Evolutionary conservation across 92 coral and sea anemone species (phyloP).

Genomic region (Zoanthus sansibaricus): DNA sequence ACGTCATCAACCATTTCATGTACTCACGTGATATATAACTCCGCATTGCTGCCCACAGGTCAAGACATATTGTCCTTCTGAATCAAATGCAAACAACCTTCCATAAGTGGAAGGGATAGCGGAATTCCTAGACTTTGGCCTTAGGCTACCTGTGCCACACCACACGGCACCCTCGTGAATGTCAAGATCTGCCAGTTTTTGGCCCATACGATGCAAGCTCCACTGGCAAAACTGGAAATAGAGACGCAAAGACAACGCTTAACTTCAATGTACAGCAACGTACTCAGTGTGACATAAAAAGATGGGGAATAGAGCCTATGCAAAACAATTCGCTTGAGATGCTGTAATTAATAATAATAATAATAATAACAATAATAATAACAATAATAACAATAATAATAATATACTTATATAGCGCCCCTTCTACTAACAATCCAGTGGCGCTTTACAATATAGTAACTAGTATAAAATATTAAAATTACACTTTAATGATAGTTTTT

Average conservation of each 20-base stretch:
- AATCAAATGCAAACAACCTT: constrained; percentile 92
- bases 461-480: too few relatives aligned
- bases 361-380: too few relatives aligned
- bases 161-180: constrained; percentile 93
- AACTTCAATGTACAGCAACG: too few relatives aligned
- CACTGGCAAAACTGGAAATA: constrained; percentile 83
- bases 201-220: constrained; percentile 97
- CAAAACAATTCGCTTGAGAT: too few relatives aligned
- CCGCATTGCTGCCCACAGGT: constrained; percentile 91
- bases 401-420: too few relatives aligned
- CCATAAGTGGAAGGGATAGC: constrained; percentile 76
- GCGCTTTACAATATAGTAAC: too few relatives aligned
- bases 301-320: too few relatives aligned
- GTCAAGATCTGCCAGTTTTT: constrained; percentile 81
- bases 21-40: constrained; percentile 84
- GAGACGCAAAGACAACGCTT: background rate
- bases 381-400: too few relatives aligned
- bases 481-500: too few relatives aligned
- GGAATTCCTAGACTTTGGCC: constrained; percentile 62
- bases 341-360: too few relatives aligned
- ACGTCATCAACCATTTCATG: background rate
- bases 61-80: constrained; percentile 90
- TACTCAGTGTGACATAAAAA: too few relatives aligned
- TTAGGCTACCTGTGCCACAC: constrained; percentile 47
- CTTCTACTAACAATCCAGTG: too few relatives aligned